These are phyloP conservation scores for Gastrophryne carolinensis DNA, from an alignment of 2,797 vertebrate genomes.

Conservation along the genomic window DNA sequence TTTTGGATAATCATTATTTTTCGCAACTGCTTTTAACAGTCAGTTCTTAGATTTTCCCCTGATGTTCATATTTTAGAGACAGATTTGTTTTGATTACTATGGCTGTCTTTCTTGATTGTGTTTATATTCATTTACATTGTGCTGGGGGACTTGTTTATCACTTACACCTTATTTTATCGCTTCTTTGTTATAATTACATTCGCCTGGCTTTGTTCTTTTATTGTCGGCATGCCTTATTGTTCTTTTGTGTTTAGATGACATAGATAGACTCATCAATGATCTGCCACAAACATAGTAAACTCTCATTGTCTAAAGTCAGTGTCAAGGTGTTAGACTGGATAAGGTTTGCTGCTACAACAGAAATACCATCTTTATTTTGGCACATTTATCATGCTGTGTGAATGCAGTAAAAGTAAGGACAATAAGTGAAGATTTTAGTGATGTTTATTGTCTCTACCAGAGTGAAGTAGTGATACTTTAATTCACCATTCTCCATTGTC, in stretches of 20 bases:
- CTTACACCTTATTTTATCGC: conserved; percentile 9
- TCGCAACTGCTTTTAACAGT: background rate
- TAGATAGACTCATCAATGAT: background rate
- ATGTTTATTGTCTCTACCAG: too few relatives aligned
- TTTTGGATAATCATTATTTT: too few relatives aligned
- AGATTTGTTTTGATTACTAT: conserved; percentile 47
- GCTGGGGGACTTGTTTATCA: conserved; percentile 24
- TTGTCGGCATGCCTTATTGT: background rate
- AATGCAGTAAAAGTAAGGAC: too few relatives aligned
- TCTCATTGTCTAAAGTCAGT: background rate
- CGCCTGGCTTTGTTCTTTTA: conserved; percentile 15
- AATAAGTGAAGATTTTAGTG: too few relatives aligned
- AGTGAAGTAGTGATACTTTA: too few relatives aligned
- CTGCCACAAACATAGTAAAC: conserved; percentile 4
- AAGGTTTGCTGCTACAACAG: too few relatives aligned
- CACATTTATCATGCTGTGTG: too few relatives aligned
- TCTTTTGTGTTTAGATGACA: background rate
- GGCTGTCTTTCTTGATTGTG: conserved; percentile 24
- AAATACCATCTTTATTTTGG: too few relatives aligned
- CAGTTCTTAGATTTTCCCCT: conserved; percentile 13
- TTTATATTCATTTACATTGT: conserved; percentile 44
- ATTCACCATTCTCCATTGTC: too few relatives aligned
- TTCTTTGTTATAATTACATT: conserved; percentile 19
- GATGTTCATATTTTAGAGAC: conserved; percentile 27
- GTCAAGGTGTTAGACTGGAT: too few relatives aligned